phyloP scores from a whole-genome alignment of 2,113 vertebrate species.

The Toxotes chatareus region DNA sequence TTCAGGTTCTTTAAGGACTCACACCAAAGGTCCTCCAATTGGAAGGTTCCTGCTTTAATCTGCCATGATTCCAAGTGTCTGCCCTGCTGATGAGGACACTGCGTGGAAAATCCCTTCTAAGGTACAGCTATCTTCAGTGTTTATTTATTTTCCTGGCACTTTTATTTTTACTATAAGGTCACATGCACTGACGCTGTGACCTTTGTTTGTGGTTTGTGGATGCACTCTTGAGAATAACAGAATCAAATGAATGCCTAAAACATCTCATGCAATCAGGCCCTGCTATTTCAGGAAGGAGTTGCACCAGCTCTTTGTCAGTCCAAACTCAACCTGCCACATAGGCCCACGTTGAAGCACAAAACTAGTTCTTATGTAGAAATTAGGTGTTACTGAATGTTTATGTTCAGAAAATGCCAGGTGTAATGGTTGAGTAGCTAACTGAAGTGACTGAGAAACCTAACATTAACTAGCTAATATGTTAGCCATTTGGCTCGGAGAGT shows the following conservation, averaged over 20 bases:
- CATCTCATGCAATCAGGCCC: background rate
- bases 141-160: background rate
- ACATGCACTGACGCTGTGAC: background rate
- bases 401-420: background rate
- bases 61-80: background rate
- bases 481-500: background rate
- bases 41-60: background rate
- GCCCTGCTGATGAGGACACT: background rate
- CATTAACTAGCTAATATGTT: background rate
- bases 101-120: constrained; percentile 1
- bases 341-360: background rate
- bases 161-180: background rate
- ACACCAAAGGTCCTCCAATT: background rate
- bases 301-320: background rate
- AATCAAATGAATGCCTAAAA: background rate
- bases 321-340: background rate
- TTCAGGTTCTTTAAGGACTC: constrained; percentile 17
- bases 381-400: background rate
- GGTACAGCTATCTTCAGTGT: background rate
- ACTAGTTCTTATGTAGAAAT: background rate
- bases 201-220: background rate
- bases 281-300: background rate
- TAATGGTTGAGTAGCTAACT: background rate
- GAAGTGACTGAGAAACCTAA: too few species aligned
- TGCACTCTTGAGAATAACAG: background rate